A percentile compares a stretch with the other conserved stretches of the same genome.
Conservation (phyloP, 2,797 vertebrate genomes). For the Microctenopoma stevenorrisi region DNA sequence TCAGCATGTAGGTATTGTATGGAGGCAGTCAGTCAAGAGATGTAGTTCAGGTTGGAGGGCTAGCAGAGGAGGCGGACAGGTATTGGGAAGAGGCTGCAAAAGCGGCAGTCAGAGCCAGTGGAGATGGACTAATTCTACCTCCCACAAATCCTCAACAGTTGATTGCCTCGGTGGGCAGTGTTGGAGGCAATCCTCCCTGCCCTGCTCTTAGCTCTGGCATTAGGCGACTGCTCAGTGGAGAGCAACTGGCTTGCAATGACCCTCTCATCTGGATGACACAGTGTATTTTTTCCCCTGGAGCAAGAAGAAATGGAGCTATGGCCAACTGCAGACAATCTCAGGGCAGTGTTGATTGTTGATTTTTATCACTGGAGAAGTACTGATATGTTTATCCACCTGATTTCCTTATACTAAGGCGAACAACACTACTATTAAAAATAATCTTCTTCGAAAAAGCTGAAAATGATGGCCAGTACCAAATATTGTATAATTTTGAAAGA, state of each 20-base stretch:
- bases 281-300: slow-evolving; percentile 62
- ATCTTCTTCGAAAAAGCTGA: slow-evolving; percentile 4
- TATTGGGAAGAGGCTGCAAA: slow-evolving; percentile 72
- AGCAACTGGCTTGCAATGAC: slow-evolving; percentile 77
- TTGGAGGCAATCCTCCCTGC: slow-evolving; percentile 76
- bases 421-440: slow-evolving; percentile 9
- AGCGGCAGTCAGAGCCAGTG: slow-evolving; percentile 64
- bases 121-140: slow-evolving; percentile 77
- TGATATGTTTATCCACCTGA: slow-evolving; percentile 54
- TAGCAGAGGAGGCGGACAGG: slow-evolving; percentile 73
- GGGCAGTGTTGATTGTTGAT: slow-evolving; percentile 59
- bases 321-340: slow-evolving; percentile 61
- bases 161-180: slow-evolving; percentile 81
- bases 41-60: slow-evolving; percentile 67
- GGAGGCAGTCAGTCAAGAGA: slow-evolving; percentile 67
- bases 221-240: slow-evolving; percentile 76
- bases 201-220: slow-evolving; percentile 77
- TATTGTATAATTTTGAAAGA: slow-evolving; percentile 13
- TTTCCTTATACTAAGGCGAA: slow-evolving; percentile 24
- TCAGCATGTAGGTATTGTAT: slow-evolving; percentile 51
- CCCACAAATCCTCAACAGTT: slow-evolving; percentile 81
- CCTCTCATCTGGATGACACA: slow-evolving; percentile 76
- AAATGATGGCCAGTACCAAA: slow-evolving; percentile 12
- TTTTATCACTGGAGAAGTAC: slow-evolving; percentile 53
- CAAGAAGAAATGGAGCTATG: slow-evolving; percentile 66